These are phyloP conservation scores for Drosophila kepulauana DNA, from an alignment of 1,140 invertebrate genomes.

Conservation along the genomic window DNA sequence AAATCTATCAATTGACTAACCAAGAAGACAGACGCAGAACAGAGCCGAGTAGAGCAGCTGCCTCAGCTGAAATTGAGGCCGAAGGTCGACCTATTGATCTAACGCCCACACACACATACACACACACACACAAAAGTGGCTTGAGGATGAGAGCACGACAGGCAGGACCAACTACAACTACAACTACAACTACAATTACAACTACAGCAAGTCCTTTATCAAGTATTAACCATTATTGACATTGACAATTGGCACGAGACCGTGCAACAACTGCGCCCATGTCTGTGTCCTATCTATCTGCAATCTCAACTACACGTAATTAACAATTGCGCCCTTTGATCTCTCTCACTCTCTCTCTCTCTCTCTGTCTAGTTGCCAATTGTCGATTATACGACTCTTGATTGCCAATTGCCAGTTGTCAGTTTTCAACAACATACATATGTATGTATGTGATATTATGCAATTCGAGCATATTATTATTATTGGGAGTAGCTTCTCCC, in stretches of 20 bases:
- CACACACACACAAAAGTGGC: neutral
- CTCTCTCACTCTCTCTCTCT: neutral
- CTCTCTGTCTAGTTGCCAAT: neutral
- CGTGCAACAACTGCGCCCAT: slow-evolving; percentile 32
- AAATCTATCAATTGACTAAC: slow-evolving; percentile 80
- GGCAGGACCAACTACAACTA: neutral
- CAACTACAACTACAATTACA: no score
- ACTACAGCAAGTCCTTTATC: slow-evolving; percentile 42
- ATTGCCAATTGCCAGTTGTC: neutral
- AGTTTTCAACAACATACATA: neutral
- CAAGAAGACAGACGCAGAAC: slow-evolving; percentile 32
- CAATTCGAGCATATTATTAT: slow-evolving; percentile 1
- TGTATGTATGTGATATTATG: neutral
- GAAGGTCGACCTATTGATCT: slow-evolving; percentile 76
- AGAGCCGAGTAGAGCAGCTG: slow-evolving; percentile 2
- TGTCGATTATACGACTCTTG: neutral
- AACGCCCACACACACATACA: slow-evolving; percentile 53
- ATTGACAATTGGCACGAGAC: slow-evolving; percentile 73
- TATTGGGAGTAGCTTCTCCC: neutral
- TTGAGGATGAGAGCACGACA: no score
- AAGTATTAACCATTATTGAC: slow-evolving; percentile 81
- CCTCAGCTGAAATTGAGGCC: slow-evolving; percentile 44
- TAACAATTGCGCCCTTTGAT: slow-evolving; percentile 51
- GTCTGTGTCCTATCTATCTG: slow-evolving; percentile 4
- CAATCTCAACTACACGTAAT: slow-evolving; percentile 52